A percentile compares a stretch with the other conserved stretches of the same genome.
Evolutionary conservation across 2,888 invertebrate species (phyloP).

Genomic region (Campoplex capitator): DNA sequence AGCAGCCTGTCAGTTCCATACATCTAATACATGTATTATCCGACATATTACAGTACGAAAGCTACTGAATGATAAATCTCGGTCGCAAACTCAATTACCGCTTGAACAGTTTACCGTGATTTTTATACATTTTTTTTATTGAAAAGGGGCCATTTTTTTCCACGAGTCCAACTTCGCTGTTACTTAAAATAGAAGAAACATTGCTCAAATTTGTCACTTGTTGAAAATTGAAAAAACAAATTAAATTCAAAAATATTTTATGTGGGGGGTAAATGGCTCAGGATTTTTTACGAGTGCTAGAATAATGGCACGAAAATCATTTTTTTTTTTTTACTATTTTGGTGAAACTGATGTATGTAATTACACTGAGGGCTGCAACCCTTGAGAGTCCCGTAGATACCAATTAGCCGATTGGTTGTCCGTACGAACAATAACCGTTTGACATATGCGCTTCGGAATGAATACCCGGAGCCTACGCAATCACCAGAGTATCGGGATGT

Average conservation of each 20-base stretch:
- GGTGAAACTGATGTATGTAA: not conserved
- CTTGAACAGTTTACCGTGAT: not conserved
- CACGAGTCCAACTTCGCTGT: not conserved
- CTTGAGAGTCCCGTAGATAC: not conserved
- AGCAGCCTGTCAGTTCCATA: slow-evolving; percentile 47
- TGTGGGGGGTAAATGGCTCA: not conserved
- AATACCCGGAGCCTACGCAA: not conserved
- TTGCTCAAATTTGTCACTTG: not conserved
- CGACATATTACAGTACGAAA: slow-evolving; percentile 24
- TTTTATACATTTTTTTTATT: not conserved
- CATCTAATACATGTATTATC: slow-evolving; percentile 45
- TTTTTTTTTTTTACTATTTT: not conserved
- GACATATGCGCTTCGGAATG: slow-evolving; percentile 18
- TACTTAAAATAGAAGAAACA: not conserved
- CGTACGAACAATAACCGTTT: slow-evolving; percentile 28
- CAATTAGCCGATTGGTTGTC: slow-evolving; percentile 18
- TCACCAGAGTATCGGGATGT: not conserved
- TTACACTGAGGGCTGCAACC: not conserved
- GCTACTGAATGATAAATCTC: slow-evolving; percentile 12
- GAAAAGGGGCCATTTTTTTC: not conserved
- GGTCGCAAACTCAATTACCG: not conserved
- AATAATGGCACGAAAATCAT: not conserved
- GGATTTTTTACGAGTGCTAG: not conserved
- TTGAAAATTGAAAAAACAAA: not conserved
- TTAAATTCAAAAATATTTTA: not conserved